phyloP scores from a whole-genome alignment of 92 coral and sea anemone species.

The Porites rus region DNA sequence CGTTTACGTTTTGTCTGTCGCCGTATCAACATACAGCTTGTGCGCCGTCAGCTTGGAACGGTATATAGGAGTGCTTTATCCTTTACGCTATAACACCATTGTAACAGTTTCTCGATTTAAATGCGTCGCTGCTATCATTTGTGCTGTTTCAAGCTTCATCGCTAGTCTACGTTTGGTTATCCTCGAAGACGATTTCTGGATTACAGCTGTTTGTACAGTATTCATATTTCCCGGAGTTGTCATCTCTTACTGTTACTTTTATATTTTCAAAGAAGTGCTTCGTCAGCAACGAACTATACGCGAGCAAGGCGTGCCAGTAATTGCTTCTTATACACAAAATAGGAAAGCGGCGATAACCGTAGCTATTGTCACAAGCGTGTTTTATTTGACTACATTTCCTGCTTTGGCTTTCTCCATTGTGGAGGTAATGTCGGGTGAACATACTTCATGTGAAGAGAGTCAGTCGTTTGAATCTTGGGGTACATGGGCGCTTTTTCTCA shows the following conservation, averaged over 20 bases:
- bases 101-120: slow-evolving; percentile 21
- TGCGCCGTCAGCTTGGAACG: slow-evolving; percentile 74
- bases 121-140: not conserved
- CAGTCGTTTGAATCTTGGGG: slow-evolving; percentile 22
- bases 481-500: slow-evolving; percentile 30
- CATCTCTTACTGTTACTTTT: slow-evolving; percentile 27
- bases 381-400: slow-evolving; percentile 34
- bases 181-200: slow-evolving; percentile 28
- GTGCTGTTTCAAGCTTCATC: slow-evolving; percentile 26
- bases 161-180: slow-evolving; percentile 37
- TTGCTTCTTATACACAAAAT: not conserved
- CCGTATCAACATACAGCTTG: slow-evolving; percentile 48
- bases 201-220: slow-evolving; percentile 8
- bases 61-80: slow-evolving; percentile 49
- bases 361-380: slow-evolving; percentile 41
- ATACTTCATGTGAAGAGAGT: slow-evolving; percentile 7
- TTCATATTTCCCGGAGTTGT: slow-evolving; percentile 20
- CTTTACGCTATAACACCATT: slow-evolving; percentile 44
- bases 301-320: not conserved
- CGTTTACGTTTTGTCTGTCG: slow-evolving; percentile 28
- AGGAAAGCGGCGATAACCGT: slow-evolving; percentile 44
- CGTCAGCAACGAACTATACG: slow-evolving; percentile 21
- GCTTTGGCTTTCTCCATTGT: slow-evolving; percentile 8
- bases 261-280: slow-evolving; percentile 31
- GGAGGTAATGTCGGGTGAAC: not conserved